Conservation (phyloP, 2,888 invertebrate genomes). For the Eurois occulta region DNA sequence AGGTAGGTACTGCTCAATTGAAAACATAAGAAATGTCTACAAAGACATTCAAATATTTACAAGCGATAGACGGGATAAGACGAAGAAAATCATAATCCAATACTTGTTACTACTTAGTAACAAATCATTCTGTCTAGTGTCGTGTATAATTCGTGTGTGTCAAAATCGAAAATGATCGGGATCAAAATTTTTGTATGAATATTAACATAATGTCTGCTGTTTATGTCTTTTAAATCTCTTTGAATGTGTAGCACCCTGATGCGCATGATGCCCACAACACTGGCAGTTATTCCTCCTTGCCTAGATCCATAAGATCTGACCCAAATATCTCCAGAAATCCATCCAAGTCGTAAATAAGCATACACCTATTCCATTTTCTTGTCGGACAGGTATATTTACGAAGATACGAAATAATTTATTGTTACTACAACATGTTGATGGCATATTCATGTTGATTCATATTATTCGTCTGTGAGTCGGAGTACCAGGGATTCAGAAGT, state of each 20-base stretch:
- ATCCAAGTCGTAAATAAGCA: conserved; percentile 58
- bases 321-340: conserved; percentile 35
- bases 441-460: conserved; percentile 45
- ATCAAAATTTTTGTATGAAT: no score
- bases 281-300: neutral
- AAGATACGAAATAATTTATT: conserved; percentile 47
- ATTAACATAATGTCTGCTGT: no score
- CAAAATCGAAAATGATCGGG: no score
- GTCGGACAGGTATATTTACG: conserved; percentile 50
- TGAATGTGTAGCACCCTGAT: neutral
- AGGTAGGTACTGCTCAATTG: neutral
- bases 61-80: no score
- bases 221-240: no score
- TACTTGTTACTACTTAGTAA: no score
- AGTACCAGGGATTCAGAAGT: conserved; percentile 33
- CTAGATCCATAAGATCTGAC: conserved; percentile 9
- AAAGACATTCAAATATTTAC: no score
- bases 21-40: neutral
- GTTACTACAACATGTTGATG: conserved; percentile 47
- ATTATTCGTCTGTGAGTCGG: conserved; percentile 31
- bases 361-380: conserved; percentile 52
- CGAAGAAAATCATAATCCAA: no score
- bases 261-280: neutral
- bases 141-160: no score
- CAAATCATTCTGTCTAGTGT: no score